Conservation (phyloP, 2,797 vertebrate genomes). For the Malacoraja senta region DNA sequence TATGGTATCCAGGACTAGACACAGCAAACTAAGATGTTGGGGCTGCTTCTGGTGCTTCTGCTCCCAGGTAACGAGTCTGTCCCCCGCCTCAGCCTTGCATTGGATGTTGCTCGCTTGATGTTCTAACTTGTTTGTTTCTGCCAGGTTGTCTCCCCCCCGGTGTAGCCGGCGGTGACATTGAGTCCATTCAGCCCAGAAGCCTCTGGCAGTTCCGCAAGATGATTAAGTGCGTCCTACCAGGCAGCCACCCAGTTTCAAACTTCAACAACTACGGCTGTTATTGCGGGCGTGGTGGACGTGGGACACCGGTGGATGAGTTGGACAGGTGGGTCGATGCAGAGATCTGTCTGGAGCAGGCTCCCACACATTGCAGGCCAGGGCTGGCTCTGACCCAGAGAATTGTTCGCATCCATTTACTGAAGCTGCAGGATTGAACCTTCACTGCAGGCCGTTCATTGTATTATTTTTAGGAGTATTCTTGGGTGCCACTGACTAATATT, state of each 20-base stretch:
- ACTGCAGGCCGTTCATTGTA: too few relatives aligned
- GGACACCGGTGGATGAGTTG: constrained; percentile 55
- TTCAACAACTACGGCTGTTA: constrained; percentile 58
- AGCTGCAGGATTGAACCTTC: too few relatives aligned
- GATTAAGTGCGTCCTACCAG: constrained; percentile 53
- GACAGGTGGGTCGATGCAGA: constrained; percentile 50
- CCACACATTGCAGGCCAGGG: too few relatives aligned
- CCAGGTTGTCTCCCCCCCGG: not conserved
- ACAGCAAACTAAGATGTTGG: constrained; percentile 37
- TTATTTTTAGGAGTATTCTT: too few relatives aligned
- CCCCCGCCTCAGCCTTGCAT: not conserved
- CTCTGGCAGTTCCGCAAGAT: constrained; percentile 52
- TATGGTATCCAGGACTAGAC: not conserved
- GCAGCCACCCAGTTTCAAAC: constrained; percentile 45
- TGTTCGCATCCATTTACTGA: too few relatives aligned
- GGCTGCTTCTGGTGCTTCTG: not conserved
- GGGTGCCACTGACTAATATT: too few relatives aligned
- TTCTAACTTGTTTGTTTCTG: too few relatives aligned
- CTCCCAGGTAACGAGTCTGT: not conserved
- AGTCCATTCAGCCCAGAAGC: not conserved
- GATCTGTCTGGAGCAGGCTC: too few relatives aligned
- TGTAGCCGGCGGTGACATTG: constrained; percentile 33
- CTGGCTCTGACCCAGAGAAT: too few relatives aligned
- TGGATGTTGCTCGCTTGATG: not conserved
- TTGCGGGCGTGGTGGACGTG: constrained; percentile 59